Evolutionary conservation across 2,888 invertebrate species (phyloP), one percentile per base, ranked within the genome.

Genomic region (Callimorpha dominula): DNA sequence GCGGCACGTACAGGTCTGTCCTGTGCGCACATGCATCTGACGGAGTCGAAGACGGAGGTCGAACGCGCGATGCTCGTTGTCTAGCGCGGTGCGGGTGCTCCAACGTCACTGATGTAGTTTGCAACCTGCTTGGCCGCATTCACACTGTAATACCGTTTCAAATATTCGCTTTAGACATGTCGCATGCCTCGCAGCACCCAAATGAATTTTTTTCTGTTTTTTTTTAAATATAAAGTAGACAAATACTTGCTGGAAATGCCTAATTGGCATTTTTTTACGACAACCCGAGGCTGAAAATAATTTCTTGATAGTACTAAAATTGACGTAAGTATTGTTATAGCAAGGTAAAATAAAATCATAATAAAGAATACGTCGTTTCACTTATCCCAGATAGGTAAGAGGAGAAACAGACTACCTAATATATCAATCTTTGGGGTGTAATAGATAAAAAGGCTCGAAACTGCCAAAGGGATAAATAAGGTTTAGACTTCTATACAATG

Each of bases 21-120:
- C 83, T 76, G 77, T 79, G 90, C 92, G 92, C 90, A 80, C 86
- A 89, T 92, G 91, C 93, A 90, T 93, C 92, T 90, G 89, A 79
- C 86, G 83, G 80, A 79, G 76, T 70, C 74, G 78, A 72, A 78
- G 77, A 78, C 73, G 72, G 83, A 80, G 80, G 82, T 81, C 80
- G 85, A 66, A 83, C 84, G 81, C 85, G 82, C 83, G 66, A 75
- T 79, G 75, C 73, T 65, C 74, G 82, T 77, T 79, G 85, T 84
- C 81, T 84, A 83, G 77, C 79, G 70, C 77, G 71, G 69, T 68
- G 76, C 78, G 76, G 67, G 49, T 57, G 69, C 60, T 52, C 60
- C 75, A 82, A 87, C 89, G 87, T 90, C 89, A 90, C 86, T 78
- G 81, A 85, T 83, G 83, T 80, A 87, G 86, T 87, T 91, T 89